phyloP scores from a whole-genome alignment of 2,888 invertebrate genomes.

The Elegia similella region DNA sequence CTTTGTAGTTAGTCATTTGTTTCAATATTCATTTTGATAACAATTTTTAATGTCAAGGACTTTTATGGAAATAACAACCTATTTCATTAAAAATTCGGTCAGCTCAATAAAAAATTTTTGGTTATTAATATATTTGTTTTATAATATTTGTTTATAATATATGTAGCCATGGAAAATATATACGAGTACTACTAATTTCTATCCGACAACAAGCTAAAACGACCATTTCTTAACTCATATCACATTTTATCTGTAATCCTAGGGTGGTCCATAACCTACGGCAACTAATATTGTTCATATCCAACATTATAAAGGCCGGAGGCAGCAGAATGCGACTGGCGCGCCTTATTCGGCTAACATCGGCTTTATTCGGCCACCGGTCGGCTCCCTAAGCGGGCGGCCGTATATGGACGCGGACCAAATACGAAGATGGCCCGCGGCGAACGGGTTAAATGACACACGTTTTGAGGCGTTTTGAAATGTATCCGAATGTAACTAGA shows the following conservation, averaged over 20 bases:
- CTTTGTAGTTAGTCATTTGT: too few species aligned
- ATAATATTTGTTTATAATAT: too few species aligned
- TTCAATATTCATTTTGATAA: too few species aligned
- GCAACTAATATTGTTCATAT: conserved; percentile 32
- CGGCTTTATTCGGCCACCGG: conserved; percentile 20
- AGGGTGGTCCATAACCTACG: conserved; percentile 14
- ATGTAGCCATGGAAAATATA: too few species aligned
- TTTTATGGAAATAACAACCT: too few species aligned
- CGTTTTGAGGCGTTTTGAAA: conserved; percentile 40
- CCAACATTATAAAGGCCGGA: conserved; percentile 34
- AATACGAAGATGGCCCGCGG: conserved; percentile 51
- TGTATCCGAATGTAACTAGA: conserved; percentile 16
- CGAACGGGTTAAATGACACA: conserved; percentile 51
- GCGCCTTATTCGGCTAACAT: conserved; percentile 22
- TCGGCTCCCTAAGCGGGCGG: conserved; percentile 23
- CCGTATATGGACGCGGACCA: conserved; percentile 42
- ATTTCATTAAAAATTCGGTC: too few species aligned
- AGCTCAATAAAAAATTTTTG: too few species aligned
- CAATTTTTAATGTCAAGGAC: too few species aligned
- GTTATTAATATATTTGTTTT: too few species aligned
- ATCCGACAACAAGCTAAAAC: background rate
- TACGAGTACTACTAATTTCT: too few species aligned
- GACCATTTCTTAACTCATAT: background rate
- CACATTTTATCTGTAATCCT: background rate
- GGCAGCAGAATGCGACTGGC: conserved; percentile 39